Evolutionary conservation across 2,888 invertebrate genomes (phyloP), one percentile per base, ranked within the genome.

Genomic region (Sturmia bella): DNA sequence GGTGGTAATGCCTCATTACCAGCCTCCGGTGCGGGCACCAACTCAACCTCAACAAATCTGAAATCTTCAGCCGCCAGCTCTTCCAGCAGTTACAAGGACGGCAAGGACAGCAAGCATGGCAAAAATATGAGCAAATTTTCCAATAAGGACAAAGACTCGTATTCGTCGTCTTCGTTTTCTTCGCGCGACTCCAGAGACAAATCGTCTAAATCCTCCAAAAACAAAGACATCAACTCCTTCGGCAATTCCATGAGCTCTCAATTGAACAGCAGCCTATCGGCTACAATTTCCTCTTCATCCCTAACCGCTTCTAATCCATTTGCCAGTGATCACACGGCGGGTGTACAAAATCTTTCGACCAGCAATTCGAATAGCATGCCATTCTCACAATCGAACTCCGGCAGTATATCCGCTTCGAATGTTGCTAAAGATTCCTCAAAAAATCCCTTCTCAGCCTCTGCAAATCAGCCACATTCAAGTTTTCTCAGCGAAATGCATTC

Each of bases 121-220:
- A 91, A 91, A 85, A 88, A 83, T 84, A 43, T 89, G 3, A 87
- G 86, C 84, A 91, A 91, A 81, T 85, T 88, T 74, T 89, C 90
- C 2, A 88, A 89, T n/a, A 90, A 90, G 83, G 91, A 91, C 59
- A 87, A 87, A 68, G 88, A 90, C 75, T 85, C 87, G 3, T 88
- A 88, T 13, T 87, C 89, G 5, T 59, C 37, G 12, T 88, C 89
- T 1, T 88, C 89, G 3, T 90, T 89, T 2, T 89, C 89, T 24
- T 89, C 89, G 12, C 84, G 85, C 11, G 85, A 86, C 11, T 87
- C 90, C 0, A 88, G 91, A 13, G 91, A 91, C 1, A 91, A 90
- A 78, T 88, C 89, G 4, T 89, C 89, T n/a, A 91, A 91, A 75
- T 89, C 89, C 27, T 89, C 90, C 2, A 91, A 90, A 83, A 89